Evolutionary conservation across 2,113 vertebrate genomes (phyloP), one percentile per base, ranked within the genome.

Genomic region (Microtus pennsylvanicus): DNA sequence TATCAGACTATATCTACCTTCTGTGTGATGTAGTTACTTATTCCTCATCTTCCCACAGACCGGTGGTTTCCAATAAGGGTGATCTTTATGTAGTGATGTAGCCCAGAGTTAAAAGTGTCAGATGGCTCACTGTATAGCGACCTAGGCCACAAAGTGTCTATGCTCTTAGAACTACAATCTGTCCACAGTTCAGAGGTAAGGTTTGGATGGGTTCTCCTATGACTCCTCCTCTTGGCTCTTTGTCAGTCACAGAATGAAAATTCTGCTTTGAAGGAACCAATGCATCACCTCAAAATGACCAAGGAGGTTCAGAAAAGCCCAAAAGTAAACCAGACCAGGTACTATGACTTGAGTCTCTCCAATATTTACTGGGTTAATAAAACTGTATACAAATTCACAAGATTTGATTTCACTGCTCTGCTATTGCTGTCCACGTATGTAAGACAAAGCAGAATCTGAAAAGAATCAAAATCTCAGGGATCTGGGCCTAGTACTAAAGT

Each of bases 381-480:
- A 63, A 52, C 52, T 96, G 65, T 91, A 50, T 76, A 83, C 61
- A 52, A 19, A 28, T 89, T 94, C 93, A 80, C 88, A 91, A 74
- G 21, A 93, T 90, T 92, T 35, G 16, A 19, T 75, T 86, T 13
- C 65, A 77, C 47, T 50, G 7, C 30, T 88, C 47, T 93, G 22
- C 12, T 75, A 74, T 22, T 82, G 30, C 21, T 81, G 4, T 13
- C 47, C 17, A 65, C 45, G 12, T 67, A 87, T 4, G 5, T 42
- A 88, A 94, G 42, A 88, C 38, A 55, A 93, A 93, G 21, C 28
- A 67, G n/a, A 3, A 26, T 89, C 90, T 86, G 38, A 86, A 95
- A 90, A 91, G 75, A 95, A 72, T 42, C 81, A 86, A 88, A 17
- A 63, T n/a, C 72, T 81, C 13, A 38, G 42, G 65, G 90, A 94